Evolutionary conservation across 2,797 vertebrate species (phyloP).

Genomic region (Sebastes nivosus): DNA sequence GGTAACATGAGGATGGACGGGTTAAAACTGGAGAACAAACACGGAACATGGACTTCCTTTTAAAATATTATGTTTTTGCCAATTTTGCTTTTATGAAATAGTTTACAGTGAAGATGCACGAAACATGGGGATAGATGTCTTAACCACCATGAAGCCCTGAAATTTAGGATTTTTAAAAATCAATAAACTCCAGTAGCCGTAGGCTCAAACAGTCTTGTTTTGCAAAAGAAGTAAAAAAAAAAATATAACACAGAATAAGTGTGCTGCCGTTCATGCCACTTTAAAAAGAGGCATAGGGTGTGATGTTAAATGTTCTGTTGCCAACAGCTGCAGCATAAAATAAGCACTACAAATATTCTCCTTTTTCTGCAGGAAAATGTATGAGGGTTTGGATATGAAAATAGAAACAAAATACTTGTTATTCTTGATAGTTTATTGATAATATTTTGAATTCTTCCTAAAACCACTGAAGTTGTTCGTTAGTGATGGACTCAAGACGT

Average conservation of each 20-base stretch:
- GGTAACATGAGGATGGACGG: neutral
- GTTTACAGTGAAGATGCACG: too few relatives aligned
- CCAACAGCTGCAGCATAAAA: neutral
- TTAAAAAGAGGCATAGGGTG: neutral
- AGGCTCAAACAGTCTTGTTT: neutral
- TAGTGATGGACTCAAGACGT: too few relatives aligned
- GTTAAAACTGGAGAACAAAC: neutral
- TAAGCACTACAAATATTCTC: neutral
- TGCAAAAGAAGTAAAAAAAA: neutral
- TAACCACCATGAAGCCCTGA: neutral
- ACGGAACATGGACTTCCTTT: neutral
- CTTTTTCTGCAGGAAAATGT: neutral
- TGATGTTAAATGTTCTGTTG: neutral
- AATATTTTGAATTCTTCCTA: neutral
- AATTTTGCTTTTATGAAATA: neutral
- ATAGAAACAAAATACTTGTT: neutral
- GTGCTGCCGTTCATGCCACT: too few relatives aligned
- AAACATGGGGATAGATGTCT: neutral
- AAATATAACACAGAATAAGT: neutral
- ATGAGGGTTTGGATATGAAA: neutral
- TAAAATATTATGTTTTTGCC: neutral
- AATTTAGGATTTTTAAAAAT: neutral
- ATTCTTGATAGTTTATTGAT: neutral
- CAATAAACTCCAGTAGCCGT: neutral
- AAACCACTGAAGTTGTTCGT: neutral